These are phyloP conservation scores for Leucophenga maculata DNA, from an alignment of 2,888 invertebrate genomes.

Conservation along the genomic window DNA sequence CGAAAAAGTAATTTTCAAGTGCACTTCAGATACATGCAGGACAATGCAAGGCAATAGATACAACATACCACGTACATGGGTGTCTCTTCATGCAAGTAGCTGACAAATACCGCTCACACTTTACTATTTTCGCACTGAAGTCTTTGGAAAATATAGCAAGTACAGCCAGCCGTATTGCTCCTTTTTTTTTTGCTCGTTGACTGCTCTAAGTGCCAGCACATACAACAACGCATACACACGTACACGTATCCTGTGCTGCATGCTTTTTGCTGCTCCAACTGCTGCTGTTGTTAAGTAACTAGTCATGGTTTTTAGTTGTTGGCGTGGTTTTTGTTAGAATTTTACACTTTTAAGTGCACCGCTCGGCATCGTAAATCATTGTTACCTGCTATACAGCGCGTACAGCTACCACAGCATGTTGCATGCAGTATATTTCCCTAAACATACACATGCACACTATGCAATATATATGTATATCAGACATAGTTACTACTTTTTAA, in stretches of 20 bases:
- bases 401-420: background rate
- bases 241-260: too few species aligned
- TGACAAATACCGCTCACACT: too few species aligned
- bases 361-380: slow-evolving; percentile 23
- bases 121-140: too few species aligned
- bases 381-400: background rate
- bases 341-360: slow-evolving; percentile 20
- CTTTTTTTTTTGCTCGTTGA: too few species aligned
- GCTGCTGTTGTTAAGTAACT: slow-evolving; percentile 19
- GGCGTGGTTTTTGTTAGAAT: slow-evolving; percentile 20
- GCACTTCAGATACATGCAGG: background rate
- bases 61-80: background rate
- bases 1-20: slow-evolving; percentile 2
- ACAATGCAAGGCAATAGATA: background rate
- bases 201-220: too few species aligned
- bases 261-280: background rate
- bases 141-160: too few species aligned
- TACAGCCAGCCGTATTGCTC: too few species aligned
- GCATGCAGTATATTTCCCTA: background rate
- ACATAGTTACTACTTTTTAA: background rate
- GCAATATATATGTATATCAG: too few species aligned
- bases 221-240: too few species aligned
- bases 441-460: too few species aligned
- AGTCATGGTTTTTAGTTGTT: slow-evolving; percentile 4
- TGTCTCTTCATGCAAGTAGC: too few species aligned